Percentiles rank a stretch among this genome's conserved stretches.
Evolutionary conservation across 2,797 vertebrate species (phyloP).

Genomic region (Sphaeramia orbicularis): DNA sequence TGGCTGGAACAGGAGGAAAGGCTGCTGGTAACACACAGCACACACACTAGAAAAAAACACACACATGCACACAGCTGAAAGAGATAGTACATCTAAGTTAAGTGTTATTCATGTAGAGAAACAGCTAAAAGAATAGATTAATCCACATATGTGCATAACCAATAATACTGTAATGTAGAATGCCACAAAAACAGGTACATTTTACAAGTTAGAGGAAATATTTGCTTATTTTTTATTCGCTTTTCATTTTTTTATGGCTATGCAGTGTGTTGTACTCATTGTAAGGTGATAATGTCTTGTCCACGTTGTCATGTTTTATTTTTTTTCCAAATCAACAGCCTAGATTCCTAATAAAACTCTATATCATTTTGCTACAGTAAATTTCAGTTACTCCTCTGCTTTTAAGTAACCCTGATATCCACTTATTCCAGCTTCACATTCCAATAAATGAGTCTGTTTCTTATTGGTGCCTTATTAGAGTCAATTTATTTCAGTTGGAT

Average conservation of each 20-base stretch:
- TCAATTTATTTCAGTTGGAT: not conserved
- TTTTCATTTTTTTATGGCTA: constrained; percentile 7
- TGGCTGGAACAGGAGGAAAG: constrained; percentile 98
- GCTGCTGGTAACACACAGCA: constrained; percentile 88
- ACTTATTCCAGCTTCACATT: not conserved
- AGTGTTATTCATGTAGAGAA: not conserved
- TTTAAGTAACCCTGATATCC: not conserved
- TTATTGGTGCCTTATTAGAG: constrained; percentile 1
- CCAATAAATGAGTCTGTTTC: constrained; percentile 15
- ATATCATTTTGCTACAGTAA: not conserved
- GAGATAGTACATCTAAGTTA: not conserved
- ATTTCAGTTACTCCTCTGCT: not conserved
- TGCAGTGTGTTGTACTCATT: constrained; percentile 28
- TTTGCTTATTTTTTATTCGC: not conserved
- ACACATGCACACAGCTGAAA: constrained; percentile 2
- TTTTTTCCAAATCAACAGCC: not conserved
- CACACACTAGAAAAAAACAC: constrained; percentile 42
- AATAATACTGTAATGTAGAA: not conserved
- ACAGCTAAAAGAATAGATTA: not conserved
- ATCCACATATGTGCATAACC: not conserved
- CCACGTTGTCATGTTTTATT: constrained; percentile 31
- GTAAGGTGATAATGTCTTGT: constrained; percentile 15
- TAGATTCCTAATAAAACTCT: not conserved
- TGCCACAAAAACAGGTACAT: not conserved
- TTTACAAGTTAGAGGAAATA: not conserved